A percentile compares a stretch with the other conserved stretches of the same genome.
Conservation (phyloP, 2,888 invertebrate genomes). For the Cylindroiulus punctatus region DNA sequence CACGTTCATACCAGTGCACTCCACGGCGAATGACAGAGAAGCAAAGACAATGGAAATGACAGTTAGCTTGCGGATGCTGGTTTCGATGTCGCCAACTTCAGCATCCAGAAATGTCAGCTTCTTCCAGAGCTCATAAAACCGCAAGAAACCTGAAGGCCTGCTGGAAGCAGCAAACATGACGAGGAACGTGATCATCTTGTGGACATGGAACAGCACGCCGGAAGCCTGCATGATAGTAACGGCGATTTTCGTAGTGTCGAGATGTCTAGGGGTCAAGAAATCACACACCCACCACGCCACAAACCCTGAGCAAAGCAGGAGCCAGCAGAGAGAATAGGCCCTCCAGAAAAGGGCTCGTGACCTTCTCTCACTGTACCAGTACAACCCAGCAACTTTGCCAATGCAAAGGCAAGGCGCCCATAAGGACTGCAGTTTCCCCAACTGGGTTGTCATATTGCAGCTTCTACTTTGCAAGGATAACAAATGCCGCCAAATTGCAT, state of each 20-base stretch:
- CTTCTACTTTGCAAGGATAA: background rate
- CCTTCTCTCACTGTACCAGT: background rate
- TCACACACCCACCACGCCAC: background rate
- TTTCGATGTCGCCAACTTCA: background rate
- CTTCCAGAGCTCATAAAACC: background rate
- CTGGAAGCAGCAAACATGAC: background rate
- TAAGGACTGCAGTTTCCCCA: background rate
- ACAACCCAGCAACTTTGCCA: background rate
- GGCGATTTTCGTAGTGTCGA: background rate
- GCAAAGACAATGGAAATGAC: background rate
- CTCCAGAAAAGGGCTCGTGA: background rate
- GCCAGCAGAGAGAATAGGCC: background rate
- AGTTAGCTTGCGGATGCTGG: background rate
- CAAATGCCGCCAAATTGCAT: background rate
- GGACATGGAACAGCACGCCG: background rate
- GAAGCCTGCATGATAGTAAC: background rate
- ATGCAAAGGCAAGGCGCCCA: background rate
- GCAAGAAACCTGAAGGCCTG: background rate
- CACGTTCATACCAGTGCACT: background rate
- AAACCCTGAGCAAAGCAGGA: background rate
- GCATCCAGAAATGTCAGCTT: background rate
- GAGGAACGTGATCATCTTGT: background rate
- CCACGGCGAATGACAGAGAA: background rate
- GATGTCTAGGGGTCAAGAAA: background rate
- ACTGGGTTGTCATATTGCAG: background rate